phyloP scores from a whole-genome alignment of 2,888 invertebrate species.

The Leucoptera coffeella region DNA sequence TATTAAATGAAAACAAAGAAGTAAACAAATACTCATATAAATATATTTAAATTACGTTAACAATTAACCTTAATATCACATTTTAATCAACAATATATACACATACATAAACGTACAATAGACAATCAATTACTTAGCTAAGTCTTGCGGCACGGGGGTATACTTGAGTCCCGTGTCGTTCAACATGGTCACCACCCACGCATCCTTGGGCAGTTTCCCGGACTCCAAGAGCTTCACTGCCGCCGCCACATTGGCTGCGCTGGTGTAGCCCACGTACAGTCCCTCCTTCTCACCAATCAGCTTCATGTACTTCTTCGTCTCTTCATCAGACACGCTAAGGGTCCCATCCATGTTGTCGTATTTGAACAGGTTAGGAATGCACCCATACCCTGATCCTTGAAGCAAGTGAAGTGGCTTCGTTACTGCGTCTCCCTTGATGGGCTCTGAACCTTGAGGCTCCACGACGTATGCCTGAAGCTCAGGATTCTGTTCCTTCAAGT shows the following conservation, averaged over 20 bases:
- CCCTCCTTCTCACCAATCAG: slow-evolving; percentile 34
- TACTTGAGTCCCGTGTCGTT: slow-evolving; percentile 37
- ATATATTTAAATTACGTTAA: no score
- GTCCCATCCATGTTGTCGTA: slow-evolving; percentile 32
- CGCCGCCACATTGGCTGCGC: slow-evolving; percentile 38
- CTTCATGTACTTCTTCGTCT: slow-evolving; percentile 22
- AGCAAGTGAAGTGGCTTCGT: slow-evolving; percentile 37
- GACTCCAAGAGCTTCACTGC: slow-evolving; percentile 31
- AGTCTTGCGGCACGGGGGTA: slow-evolving; percentile 22
- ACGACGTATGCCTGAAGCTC: slow-evolving; percentile 26
- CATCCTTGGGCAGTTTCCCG: slow-evolving; percentile 23
- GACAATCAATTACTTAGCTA: background rate
- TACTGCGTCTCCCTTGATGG: slow-evolving; percentile 28
- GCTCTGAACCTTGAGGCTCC: slow-evolving; percentile 32
- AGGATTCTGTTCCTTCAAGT: slow-evolving; percentile 31
- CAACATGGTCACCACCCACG: slow-evolving; percentile 35
- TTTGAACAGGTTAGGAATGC: slow-evolving; percentile 28
- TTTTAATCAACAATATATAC: no score
- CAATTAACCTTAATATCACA: no score
- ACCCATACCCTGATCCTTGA: slow-evolving; percentile 41
- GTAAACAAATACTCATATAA: no score
- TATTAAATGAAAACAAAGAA: no score
- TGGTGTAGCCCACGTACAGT: slow-evolving; percentile 37
- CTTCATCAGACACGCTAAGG: slow-evolving; percentile 29
- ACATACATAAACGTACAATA: background rate